A percentile compares a stretch with the other conserved stretches of the same genome.
These are phyloP conservation scores for Epirrita christyi DNA, from an alignment of 2,888 invertebrate genomes.

Conservation along the genomic window DNA sequence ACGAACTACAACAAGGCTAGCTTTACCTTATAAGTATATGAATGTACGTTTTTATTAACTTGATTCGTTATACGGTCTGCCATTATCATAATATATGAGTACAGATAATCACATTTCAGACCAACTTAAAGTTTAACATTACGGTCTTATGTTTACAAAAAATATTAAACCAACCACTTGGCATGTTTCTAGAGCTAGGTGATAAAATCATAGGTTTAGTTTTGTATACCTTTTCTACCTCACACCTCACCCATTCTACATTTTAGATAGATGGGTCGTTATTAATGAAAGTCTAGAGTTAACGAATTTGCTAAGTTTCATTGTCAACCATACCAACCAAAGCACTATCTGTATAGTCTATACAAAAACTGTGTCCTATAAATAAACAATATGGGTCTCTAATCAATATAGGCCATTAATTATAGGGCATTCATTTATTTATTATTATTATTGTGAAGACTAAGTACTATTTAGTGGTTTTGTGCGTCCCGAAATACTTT, in stretches of 20 bases:
- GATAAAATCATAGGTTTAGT: background rate
- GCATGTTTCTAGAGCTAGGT: conserved; percentile 22
- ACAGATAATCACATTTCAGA: conserved; percentile 66
- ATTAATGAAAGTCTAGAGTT: too few relatives aligned
- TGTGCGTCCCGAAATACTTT: too few relatives aligned
- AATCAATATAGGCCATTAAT: too few relatives aligned
- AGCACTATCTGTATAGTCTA: background rate
- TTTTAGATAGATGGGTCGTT: too few relatives aligned
- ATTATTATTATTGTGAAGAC: too few relatives aligned
- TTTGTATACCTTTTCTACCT: background rate
- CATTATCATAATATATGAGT: conserved; percentile 78
- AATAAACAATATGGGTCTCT: too few relatives aligned
- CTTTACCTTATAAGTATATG: conserved; percentile 79
- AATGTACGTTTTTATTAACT: conserved; percentile 82
- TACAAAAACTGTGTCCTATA: too few relatives aligned
- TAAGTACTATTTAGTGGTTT: too few relatives aligned
- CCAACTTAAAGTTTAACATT: conserved; percentile 54
- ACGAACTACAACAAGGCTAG: conserved; percentile 77
- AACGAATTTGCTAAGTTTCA: background rate
- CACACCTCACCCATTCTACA: too few relatives aligned
- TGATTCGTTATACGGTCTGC: conserved; percentile 77
- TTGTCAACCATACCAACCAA: background rate
- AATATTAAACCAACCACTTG: conserved; percentile 33
- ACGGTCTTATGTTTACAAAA: conserved; percentile 46
- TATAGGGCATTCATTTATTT: too few relatives aligned